Conservation (phyloP, 2,888 invertebrate species). For the Eristalis intricaria region DNA sequence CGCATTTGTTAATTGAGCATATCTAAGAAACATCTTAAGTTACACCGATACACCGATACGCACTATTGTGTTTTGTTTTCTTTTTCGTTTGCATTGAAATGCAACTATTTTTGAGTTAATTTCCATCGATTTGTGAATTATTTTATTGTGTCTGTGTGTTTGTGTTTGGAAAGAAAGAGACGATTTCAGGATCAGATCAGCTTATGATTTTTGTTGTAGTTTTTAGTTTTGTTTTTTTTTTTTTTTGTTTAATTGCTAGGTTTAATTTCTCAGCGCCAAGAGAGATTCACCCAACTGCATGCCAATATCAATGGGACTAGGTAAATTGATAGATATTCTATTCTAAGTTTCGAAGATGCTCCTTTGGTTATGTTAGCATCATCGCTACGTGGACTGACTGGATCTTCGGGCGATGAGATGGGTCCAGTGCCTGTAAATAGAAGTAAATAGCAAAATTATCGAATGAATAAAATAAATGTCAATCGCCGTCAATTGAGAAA, state of each 20-base stretch:
- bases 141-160: slow-evolving; percentile 11
- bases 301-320: slow-evolving; percentile 64
- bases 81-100: not conserved
- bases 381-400: slow-evolving; percentile 73
- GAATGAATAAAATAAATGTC: not conserved
- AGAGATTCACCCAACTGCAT: slow-evolving; percentile 50
- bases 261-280: slow-evolving; percentile 63
- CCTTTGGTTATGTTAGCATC: slow-evolving; percentile 46
- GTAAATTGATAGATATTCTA: slow-evolving; percentile 66
- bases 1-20: slow-evolving; percentile 31
- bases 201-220: slow-evolving; percentile 3
- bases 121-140: slow-evolving; percentile 17
- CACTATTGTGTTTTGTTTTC: slow-evolving; percentile 42
- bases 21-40: slow-evolving; percentile 55
- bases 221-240: too few relatives aligned
- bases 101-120: slow-evolving; percentile 7
- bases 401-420: slow-evolving; percentile 74
- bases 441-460: not conserved
- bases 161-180: not conserved
- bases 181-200: not conserved
- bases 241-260: slow-evolving; percentile 7
- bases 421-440: slow-evolving; percentile 73
- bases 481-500: not conserved
- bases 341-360: slow-evolving; percentile 60
- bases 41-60: slow-evolving; percentile 64